Percentiles rank a stretch among this genome's conserved stretches.
Conservation (phyloP, 2,797 vertebrate genomes). For the Smutsia gigantea region DNA sequence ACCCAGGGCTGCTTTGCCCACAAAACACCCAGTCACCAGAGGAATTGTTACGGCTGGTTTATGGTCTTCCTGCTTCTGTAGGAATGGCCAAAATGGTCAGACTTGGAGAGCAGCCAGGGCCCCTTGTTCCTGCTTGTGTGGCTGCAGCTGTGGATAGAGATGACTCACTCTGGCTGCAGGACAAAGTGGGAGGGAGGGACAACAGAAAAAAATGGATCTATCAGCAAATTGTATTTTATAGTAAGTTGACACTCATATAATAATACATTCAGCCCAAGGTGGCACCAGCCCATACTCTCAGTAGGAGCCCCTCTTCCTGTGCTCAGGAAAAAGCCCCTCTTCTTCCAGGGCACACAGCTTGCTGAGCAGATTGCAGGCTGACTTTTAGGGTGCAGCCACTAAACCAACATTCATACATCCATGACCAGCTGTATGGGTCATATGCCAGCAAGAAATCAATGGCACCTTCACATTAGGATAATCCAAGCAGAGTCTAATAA, state of each 20-base stretch:
- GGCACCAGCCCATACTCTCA: not conserved
- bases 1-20: not conserved
- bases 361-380: not conserved
- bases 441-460: not conserved
- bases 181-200: rapidly evolving
- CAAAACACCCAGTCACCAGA: not conserved
- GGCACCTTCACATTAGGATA: not conserved
- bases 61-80: not conserved
- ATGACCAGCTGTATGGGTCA: not conserved
- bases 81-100: not conserved
- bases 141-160: not conserved
- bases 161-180: not conserved
- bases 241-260: not conserved
- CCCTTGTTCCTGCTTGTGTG: not conserved
- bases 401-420: not conserved
- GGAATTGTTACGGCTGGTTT: not conserved
- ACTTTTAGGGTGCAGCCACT: not conserved
- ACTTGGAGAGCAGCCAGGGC: not conserved
- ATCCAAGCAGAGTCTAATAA: not conserved
- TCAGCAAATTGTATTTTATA: not conserved
- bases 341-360: not conserved
- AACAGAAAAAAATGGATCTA: not conserved
- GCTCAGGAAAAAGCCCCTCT: not conserved
- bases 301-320: not conserved
- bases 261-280: not conserved